Evolutionary conservation across 1,140 invertebrate genomes (phyloP), one percentile per base, ranked within the genome.

Genomic region (Lepeophtheirus salmonis): DNA sequence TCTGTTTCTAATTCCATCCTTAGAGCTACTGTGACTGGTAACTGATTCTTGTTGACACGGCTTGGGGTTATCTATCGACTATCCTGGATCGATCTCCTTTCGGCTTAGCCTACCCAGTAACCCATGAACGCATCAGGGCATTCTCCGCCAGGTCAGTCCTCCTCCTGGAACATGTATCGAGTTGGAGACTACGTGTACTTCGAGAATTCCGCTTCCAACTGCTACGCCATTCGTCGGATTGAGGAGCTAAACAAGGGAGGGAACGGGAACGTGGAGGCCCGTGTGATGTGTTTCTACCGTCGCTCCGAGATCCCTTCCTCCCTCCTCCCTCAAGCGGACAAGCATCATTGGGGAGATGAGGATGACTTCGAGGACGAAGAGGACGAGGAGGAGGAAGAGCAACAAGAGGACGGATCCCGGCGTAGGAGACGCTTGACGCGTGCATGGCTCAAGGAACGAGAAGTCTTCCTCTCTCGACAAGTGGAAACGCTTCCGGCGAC

Each of bases 241-340:
- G 61, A 62, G 20, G 61, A 62, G 59, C 25, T 62, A 13, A 62
- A 25, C 18, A 62, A 62, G 48, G 20, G 21, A 1, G 14, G 17
- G 3, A 26, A 16, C 74, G 94, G 94, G 67, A 96, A 95, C 80
- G 92, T 97, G 63, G 95, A 98, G 76, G 94, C 92, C 64, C 97
- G 97, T 78, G 90, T 97, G 68, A 94, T 96, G 86, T 97, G 92
- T 74, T 97, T 97, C 75, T 98, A 92, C 74, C 79, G 94, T 74
- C 80, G 94, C 74, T 80, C 90, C 72, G 94, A 97, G 77, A 80
- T 97, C 68, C 90, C 94, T 63, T 81, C 82, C 68, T 83, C 87
- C 62, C 79, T 97, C 66, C 87, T 97, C 68, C 82, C 87, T 73
- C 79, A 97, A 70, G 92, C 94, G 63, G 94, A 98, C 17, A 58